A percentile compares a stretch with the other conserved stretches of the same genome.
phyloP scores from a whole-genome alignment of 2,888 invertebrate species.

The Carpatolechia fugitivella region DNA sequence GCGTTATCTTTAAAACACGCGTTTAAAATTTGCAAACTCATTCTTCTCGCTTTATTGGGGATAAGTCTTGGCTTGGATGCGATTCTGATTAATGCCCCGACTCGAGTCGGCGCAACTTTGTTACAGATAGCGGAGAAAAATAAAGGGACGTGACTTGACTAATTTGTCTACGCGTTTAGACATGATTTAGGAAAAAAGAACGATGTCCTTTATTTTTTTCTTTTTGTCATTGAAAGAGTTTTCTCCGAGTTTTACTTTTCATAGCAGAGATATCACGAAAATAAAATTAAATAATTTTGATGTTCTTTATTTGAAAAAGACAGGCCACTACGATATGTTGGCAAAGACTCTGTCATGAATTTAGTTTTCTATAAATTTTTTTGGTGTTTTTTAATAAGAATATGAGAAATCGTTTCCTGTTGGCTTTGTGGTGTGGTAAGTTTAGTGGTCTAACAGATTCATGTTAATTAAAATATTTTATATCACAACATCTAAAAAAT shows the following conservation, averaged over 20 bases:
- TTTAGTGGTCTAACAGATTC: too few species aligned
- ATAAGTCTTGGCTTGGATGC: conserved; percentile 69
- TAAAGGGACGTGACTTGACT: conserved; percentile 75
- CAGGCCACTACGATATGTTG: conserved; percentile 43
- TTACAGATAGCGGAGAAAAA: conserved; percentile 74
- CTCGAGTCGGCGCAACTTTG: conserved; percentile 71
- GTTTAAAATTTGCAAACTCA: conserved; percentile 76
- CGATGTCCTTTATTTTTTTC: conserved; percentile 32
- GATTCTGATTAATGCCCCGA: conserved; percentile 75
- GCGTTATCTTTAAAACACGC: conserved; percentile 73
- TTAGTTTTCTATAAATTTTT: conserved; percentile 36
- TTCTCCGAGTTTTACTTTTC: too few species aligned
- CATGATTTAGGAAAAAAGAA: conserved; percentile 29
- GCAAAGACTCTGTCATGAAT: conserved; percentile 34
- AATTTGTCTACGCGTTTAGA: conserved; percentile 53
- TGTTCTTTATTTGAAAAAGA: conserved; percentile 67
- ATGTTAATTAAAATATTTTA: too few species aligned
- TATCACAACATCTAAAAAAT: too few species aligned
- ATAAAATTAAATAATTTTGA: too few species aligned
- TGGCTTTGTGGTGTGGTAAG: conserved; percentile 54
- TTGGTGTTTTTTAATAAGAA: conserved; percentile 37
- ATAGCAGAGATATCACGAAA: too few species aligned
- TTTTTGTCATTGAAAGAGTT: too few species aligned
- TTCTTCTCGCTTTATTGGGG: conserved; percentile 76
- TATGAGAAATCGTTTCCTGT: conserved; percentile 47